A percentile compares a stretch with the other conserved stretches of the same genome.
phyloP scores from a whole-genome alignment of 92 coral and sea anemone species.

The Anthopleura xanthogrammica region DNA sequence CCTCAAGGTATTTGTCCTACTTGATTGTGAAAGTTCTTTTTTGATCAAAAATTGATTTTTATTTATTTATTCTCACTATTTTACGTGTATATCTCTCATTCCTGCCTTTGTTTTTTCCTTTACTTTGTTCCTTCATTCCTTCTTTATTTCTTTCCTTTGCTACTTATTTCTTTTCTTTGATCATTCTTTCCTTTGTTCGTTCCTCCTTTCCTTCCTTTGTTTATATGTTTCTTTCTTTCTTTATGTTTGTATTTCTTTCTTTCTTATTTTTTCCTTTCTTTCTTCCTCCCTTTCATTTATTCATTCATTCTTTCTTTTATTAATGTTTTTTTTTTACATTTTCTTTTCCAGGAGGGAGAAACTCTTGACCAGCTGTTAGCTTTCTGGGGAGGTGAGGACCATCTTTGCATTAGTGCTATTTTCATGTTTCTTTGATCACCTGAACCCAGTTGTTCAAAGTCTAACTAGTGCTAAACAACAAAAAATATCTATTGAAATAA shows the following conservation, averaged over 20 bases:
- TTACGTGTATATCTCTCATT: no score
- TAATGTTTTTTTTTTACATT: not conserved
- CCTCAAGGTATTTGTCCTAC: conserved; percentile 53
- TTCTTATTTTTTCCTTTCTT: not conserved
- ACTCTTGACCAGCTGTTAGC: conserved; percentile 69
- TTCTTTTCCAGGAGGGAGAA: conserved; percentile 70
- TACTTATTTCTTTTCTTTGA: not conserved
- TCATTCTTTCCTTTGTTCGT: not conserved
- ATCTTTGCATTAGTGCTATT: no score
- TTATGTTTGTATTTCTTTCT: not conserved
- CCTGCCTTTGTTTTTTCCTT: no score
- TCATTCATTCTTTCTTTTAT: not conserved
- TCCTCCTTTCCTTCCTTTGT: not conserved
- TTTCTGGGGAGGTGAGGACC: conserved; percentile 76
- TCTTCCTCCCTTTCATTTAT: not conserved
- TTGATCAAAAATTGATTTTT: not conserved
- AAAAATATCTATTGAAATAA: no score
- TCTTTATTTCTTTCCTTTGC: not conserved
- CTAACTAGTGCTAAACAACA: no score
- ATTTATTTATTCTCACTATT: not conserved
- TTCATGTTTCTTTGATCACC: no score
- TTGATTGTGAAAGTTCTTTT: not conserved
- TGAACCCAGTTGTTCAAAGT: no score
- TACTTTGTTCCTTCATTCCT: no score
- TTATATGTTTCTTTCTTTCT: not conserved